These are phyloP conservation scores for Stercorarius parasiticus DNA, from an alignment of 2,113 vertebrate genomes.

Conservation along the genomic window DNA sequence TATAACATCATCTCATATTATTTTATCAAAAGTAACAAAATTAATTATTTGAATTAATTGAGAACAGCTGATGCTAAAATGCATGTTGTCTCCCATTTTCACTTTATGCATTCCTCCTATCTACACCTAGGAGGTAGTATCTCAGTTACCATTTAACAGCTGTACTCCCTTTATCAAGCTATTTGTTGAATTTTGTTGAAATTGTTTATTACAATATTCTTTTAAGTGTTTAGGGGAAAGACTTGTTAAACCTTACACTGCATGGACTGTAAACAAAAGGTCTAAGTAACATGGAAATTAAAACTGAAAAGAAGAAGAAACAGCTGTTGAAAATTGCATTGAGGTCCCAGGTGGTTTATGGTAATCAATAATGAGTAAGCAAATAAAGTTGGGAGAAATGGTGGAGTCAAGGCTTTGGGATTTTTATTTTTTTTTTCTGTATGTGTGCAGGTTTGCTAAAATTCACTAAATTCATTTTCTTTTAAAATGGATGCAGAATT, in stretches of 20 bases:
- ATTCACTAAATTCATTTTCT: background rate
- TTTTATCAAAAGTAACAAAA: background rate
- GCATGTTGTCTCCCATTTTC: background rate
- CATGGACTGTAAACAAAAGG: background rate
- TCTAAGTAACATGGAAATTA: background rate
- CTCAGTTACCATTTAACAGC: background rate
- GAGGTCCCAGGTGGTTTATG: background rate
- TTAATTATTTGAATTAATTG: background rate
- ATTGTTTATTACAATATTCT: background rate
- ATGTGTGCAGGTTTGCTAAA: background rate
- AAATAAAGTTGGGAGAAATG: background rate
- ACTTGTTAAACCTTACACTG: background rate
- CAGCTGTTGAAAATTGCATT: background rate
- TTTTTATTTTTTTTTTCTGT: background rate
- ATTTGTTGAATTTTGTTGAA: background rate
- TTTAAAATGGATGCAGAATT: background rate
- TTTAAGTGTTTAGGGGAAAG: background rate
- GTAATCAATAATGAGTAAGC: background rate
- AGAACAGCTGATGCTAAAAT: background rate
- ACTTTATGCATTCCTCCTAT: background rate
- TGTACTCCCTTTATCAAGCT: background rate
- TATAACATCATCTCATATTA: background rate
- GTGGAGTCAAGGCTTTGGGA: fast-evolving
- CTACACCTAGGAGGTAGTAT: background rate
- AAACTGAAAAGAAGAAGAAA: background rate